Conservation (phyloP, 2,888 invertebrate genomes). For the Caenorhabditis sp. region DNA sequence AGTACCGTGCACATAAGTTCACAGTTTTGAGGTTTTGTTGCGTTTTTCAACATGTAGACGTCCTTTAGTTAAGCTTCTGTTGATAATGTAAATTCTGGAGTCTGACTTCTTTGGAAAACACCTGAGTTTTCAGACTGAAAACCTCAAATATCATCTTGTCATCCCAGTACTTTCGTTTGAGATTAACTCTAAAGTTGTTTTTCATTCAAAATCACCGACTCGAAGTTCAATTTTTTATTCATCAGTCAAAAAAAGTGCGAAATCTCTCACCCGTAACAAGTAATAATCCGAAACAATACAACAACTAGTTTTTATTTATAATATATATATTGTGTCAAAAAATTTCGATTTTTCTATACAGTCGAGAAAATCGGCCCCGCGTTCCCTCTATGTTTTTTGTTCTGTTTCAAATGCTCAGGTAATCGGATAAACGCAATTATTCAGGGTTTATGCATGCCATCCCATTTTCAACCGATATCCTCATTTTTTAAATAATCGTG, state of each 20-base stretch:
- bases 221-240: too few species aligned
- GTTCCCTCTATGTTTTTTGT: neutral
- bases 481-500: neutral
- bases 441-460: slow-evolving; percentile 53
- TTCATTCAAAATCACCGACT: too few species aligned
- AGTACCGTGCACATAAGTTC: too few species aligned
- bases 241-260: slow-evolving; percentile 19
- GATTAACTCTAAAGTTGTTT: too few species aligned
- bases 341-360: neutral
- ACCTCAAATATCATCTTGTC: too few species aligned
- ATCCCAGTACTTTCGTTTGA: too few species aligned
- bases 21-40: too few species aligned
- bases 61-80: too few species aligned
- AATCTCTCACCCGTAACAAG: slow-evolving; percentile 26
- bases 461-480: slow-evolving; percentile 1
- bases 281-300: slow-evolving; percentile 28
- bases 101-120: too few species aligned
- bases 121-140: too few species aligned
- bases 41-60: too few species aligned
- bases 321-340: neutral
- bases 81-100: too few species aligned
- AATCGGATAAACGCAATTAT: slow-evolving; percentile 58
- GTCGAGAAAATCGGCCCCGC: neutral
- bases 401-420: slow-evolving; percentile 16
- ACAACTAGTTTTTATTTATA: neutral